phyloP scores from a whole-genome alignment of 2,113 vertebrate genomes.

The Oostethus manadensis region DNA sequence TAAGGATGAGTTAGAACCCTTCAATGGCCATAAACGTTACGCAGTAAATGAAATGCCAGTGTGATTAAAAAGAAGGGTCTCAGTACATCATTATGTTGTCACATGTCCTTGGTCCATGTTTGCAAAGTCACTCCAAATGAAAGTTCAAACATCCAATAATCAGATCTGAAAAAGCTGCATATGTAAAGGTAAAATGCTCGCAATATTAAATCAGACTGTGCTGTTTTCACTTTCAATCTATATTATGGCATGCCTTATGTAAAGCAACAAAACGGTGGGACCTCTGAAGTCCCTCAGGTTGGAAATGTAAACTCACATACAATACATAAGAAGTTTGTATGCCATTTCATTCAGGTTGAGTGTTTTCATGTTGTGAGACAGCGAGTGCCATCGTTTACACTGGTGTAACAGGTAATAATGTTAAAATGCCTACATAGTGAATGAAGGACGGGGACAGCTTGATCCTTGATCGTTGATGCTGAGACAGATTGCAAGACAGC shows the following conservation, averaged over 20 bases:
- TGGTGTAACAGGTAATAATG: too few relatives aligned
- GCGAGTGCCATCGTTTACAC: too few relatives aligned
- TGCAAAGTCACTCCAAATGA: constrained; percentile 19
- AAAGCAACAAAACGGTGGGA: constrained; percentile 4
- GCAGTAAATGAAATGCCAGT: constrained; percentile 36
- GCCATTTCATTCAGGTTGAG: too few relatives aligned
- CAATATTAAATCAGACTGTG: neutral
- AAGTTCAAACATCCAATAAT: neutral
- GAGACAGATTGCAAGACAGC: too few relatives aligned
- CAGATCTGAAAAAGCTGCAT: neutral
- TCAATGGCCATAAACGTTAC: constrained; percentile 48
- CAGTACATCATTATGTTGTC: constrained; percentile 34
- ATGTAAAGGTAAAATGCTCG: neutral
- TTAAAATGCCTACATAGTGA: too few relatives aligned
- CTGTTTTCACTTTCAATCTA: neutral
- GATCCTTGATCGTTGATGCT: too few relatives aligned
- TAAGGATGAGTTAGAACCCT: constrained; percentile 46
- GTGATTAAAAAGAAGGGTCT: constrained; percentile 40
- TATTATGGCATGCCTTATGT: neutral
- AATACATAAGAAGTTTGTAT: too few relatives aligned
- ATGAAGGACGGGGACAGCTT: too few relatives aligned
- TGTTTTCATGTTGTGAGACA: too few relatives aligned
- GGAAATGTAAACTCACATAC: neutral
- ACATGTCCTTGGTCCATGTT: constrained; percentile 16
- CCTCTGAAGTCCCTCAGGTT: neutral